Percentiles rank a stretch among this genome's conserved stretches.
Conservation (phyloP, 2,113 vertebrate species). For the Sialia sialis region DNA sequence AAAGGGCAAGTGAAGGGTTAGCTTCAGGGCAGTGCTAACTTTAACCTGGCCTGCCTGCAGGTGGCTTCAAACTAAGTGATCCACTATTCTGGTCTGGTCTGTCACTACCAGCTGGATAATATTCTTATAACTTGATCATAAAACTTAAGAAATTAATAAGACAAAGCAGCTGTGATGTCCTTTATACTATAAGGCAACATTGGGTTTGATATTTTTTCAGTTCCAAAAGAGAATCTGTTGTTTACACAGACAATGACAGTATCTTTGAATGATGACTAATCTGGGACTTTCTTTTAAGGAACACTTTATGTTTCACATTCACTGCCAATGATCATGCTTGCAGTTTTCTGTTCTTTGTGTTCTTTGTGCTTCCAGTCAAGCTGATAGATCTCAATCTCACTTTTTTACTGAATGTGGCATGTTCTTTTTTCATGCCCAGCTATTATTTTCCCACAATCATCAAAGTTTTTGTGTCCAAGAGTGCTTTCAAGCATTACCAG, state of each 20-base stretch:
- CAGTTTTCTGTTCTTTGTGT: background rate
- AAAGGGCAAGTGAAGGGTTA: background rate
- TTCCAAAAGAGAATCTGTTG: background rate
- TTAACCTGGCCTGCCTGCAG: background rate
- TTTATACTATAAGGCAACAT: background rate
- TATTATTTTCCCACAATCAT: background rate
- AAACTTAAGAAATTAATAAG: background rate
- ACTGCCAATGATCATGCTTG: background rate
- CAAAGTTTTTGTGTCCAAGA: background rate
- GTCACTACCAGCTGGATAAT: background rate
- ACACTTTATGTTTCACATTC: background rate
- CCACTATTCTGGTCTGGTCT: background rate
- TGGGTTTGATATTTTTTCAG: background rate
- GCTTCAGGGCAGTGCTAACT: background rate
- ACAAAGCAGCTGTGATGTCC: background rate
- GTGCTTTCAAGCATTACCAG: background rate
- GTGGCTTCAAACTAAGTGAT: background rate
- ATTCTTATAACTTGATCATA: background rate
- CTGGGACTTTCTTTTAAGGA: background rate
- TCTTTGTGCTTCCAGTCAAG: background rate
- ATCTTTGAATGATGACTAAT: background rate
- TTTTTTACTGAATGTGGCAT: background rate
- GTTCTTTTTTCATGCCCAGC: background rate
- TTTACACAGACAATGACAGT: background rate
- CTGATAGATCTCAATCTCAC: background rate